These are phyloP conservation scores for Crotalus viridis DNA, from an alignment of 2,113 vertebrate species.

Conservation along the genomic window DNA sequence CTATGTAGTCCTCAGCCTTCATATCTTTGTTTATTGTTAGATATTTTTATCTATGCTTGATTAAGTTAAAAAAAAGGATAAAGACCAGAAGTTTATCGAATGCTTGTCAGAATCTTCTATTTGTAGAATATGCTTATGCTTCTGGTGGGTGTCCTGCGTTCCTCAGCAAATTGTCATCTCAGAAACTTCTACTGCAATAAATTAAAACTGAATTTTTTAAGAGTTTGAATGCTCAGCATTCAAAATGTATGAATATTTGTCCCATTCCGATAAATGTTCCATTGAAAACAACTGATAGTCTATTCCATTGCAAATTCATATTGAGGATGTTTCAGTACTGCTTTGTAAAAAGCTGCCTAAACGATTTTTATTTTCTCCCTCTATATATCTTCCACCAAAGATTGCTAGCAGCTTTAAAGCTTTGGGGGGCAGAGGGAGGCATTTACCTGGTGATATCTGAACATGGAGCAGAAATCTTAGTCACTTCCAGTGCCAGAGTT, in stretches of 20 bases:
- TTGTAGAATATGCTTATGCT: neutral
- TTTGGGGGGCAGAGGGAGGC: neutral
- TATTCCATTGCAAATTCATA: neutral
- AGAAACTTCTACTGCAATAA: neutral
- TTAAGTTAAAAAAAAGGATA: neutral
- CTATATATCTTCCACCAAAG: neutral
- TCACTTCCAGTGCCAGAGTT: neutral
- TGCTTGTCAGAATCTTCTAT: neutral
- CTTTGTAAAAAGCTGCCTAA: neutral
- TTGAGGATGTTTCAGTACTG: neutral
- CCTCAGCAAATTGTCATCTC: neutral
- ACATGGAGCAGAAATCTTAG: neutral
- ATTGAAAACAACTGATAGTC: neutral
- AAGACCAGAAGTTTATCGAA: neutral
- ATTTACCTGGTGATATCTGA: neutral
- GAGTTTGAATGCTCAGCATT: neutral
- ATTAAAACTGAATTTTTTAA: neutral
- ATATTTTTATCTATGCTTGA: neutral
- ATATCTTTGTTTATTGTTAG: neutral
- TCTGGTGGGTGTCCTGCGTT: neutral
- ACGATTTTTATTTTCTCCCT: neutral
- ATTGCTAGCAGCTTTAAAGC: neutral
- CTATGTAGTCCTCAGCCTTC: neutral
- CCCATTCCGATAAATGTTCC: neutral
- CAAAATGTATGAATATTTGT: neutral